Evolutionary conservation across 1,140 invertebrate genomes (phyloP).

Genomic region (Brachionus paranguensis): DNA sequence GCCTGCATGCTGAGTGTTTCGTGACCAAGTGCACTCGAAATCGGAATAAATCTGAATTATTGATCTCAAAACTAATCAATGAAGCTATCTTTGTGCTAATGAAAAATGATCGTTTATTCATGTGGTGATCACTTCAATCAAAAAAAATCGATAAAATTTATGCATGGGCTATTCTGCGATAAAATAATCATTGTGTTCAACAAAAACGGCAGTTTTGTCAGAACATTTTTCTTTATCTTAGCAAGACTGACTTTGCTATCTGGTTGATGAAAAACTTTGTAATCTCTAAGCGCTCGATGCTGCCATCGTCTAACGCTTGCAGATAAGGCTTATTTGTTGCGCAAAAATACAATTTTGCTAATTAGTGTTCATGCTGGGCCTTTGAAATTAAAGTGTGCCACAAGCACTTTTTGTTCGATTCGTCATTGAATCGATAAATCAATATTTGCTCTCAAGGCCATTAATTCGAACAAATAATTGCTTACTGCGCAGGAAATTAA

Average conservation of each 20-base stretch:
- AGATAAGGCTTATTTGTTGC: background rate
- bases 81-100: background rate
- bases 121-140: conserved; percentile 15
- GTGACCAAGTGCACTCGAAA: background rate
- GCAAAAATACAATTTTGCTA: background rate
- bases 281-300: background rate
- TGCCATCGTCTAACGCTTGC: background rate
- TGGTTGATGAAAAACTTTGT: background rate
- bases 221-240: background rate
- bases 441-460: conserved; percentile 17
- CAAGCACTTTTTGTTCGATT: background rate
- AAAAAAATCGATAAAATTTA: background rate
- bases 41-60: background rate
- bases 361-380: background rate
- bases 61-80: background rate
- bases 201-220: background rate
- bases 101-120: background rate
- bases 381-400: background rate
- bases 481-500: conserved; percentile 12
- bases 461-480: conserved; percentile 3
- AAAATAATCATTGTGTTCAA: conserved; percentile 1
- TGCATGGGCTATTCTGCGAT: background rate
- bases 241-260: background rate
- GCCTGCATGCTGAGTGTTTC: background rate
- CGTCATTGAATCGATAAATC: background rate